phyloP scores from a whole-genome alignment of 2,797 vertebrate species.

The Spinus olivaceus region DNA sequence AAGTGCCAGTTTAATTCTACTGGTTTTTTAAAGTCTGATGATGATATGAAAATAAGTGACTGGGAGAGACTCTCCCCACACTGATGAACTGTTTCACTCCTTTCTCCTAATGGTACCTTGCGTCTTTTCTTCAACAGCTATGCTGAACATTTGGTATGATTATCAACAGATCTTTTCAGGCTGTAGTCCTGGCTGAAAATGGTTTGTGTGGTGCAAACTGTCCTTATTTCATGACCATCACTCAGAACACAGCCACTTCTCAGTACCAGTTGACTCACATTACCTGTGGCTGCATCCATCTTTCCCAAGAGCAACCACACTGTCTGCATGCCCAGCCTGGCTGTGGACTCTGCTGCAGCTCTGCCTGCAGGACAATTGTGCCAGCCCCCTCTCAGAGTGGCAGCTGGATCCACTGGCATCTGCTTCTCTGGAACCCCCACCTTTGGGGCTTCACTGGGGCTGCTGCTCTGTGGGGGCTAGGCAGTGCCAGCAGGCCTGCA shows the following conservation, averaged over 20 bases:
- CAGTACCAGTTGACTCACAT: not conserved
- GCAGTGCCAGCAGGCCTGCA: not conserved
- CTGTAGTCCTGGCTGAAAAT: not conserved
- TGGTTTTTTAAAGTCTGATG: not conserved
- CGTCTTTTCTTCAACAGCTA: not conserved
- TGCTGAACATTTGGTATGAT: not conserved
- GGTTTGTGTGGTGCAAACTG: not conserved
- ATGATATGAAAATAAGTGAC: not conserved
- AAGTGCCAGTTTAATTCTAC: not conserved
- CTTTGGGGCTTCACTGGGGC: not conserved
- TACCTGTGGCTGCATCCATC: not conserved
- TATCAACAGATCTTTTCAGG: not conserved
- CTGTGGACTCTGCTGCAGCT: not conserved
- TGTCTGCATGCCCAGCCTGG: fast-evolving
- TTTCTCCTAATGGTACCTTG: not conserved
- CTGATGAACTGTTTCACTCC: not conserved
- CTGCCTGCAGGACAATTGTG: not conserved
- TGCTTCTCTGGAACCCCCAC: not conserved
- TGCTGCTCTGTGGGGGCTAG: not conserved
- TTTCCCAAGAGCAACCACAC: fast-evolving
- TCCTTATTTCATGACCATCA: not conserved
- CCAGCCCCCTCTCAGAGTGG: not conserved
- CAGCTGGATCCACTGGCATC: not conserved
- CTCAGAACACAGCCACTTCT: not conserved
- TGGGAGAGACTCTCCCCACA: not conserved